These are phyloP conservation scores for Triplophysa dalaica DNA, from an alignment of 2,113 vertebrate genomes.

Conservation along the genomic window DNA sequence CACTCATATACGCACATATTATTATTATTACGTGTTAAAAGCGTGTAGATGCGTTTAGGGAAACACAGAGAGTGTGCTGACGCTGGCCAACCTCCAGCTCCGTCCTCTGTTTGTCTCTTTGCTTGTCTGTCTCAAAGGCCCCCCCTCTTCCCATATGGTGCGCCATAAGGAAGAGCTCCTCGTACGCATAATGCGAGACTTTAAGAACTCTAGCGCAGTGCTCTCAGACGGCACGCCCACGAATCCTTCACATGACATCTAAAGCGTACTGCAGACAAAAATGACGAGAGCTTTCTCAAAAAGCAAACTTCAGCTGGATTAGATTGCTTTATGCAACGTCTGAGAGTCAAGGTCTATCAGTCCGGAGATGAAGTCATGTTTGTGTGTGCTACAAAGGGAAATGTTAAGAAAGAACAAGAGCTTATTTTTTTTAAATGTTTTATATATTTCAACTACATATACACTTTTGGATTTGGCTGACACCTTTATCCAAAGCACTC, in stretches of 20 bases:
- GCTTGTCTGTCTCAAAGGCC: conserved; percentile 41
- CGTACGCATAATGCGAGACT: conserved; percentile 34
- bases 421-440: too few relatives aligned
- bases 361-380: too few relatives aligned
- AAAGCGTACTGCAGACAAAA: background rate
- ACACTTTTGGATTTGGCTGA: too few relatives aligned
- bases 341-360: background rate
- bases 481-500: too few relatives aligned
- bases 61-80: conserved; percentile 16
- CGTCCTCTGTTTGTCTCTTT: conserved; percentile 47
- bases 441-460: too few relatives aligned
- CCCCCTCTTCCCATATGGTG: conserved; percentile 46
- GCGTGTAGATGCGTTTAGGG: conserved; percentile 9
- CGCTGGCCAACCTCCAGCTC: conserved; percentile 48
- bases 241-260: background rate
- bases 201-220: background rate
- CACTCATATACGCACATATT: conserved; percentile 20
- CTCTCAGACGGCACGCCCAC: background rate
- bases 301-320: background rate
- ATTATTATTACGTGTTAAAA: background rate
- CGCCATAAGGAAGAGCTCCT: conserved; percentile 49
- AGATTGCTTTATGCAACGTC: background rate
- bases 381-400: too few relatives aligned
- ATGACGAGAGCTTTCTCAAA: background rate
- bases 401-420: too few relatives aligned